Percentiles rank a stretch among this genome's conserved stretches.
These are phyloP conservation scores for Azemiops feae DNA, from an alignment of 2,113 vertebrate species.

Conservation along the genomic window DNA sequence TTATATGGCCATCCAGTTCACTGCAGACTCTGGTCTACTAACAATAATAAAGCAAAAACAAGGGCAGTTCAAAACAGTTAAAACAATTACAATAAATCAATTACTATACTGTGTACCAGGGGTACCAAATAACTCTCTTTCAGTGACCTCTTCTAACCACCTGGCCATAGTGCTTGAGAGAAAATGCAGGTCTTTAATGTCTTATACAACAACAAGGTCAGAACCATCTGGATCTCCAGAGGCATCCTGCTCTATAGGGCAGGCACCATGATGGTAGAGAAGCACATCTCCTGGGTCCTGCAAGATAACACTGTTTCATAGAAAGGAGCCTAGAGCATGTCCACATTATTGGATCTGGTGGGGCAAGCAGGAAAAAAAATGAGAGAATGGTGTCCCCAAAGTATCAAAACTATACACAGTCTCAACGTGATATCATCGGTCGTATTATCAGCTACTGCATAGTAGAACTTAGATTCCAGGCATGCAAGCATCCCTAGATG, in stretches of 20 bases:
- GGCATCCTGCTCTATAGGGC: neutral
- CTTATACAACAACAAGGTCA: neutral
- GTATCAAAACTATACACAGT: neutral
- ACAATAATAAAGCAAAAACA: neutral
- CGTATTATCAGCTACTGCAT: neutral
- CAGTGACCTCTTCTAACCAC: neutral
- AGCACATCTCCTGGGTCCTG: neutral
- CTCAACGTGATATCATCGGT: neutral
- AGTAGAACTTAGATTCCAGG: neutral
- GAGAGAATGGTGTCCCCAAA: neutral
- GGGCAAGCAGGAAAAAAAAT: neutral
- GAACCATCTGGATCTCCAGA: neutral
- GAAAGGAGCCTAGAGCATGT: neutral
- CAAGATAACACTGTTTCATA: neutral
- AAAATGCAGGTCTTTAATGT: neutral
- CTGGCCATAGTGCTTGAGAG: neutral
- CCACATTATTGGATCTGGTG: neutral
- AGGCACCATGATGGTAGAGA: neutral
- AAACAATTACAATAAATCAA: neutral
- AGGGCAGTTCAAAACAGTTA: neutral
- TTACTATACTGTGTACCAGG: neutral
- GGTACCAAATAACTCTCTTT: neutral
- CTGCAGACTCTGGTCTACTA: neutral
- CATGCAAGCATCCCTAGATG: neutral
- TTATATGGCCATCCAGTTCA: neutral